These are phyloP conservation scores for Cephonodes hylas DNA, from an alignment of 2,888 invertebrate genomes.

Conservation along the genomic window DNA sequence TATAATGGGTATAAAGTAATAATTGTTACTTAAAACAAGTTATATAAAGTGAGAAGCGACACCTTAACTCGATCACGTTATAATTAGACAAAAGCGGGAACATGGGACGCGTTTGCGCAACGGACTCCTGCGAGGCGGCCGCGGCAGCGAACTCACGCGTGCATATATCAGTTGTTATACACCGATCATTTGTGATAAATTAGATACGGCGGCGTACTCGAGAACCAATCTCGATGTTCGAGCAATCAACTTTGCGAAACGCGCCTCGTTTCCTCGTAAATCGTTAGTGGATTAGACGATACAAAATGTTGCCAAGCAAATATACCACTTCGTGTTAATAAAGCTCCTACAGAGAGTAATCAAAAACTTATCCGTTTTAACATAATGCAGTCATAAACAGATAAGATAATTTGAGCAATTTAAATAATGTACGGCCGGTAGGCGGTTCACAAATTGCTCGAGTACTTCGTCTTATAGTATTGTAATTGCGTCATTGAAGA, in stretches of 20 bases:
- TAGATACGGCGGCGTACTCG: conserved; percentile 62
- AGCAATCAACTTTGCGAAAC: conserved; percentile 73
- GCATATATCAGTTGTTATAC: conserved; percentile 33
- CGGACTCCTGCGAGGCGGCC: conserved; percentile 52
- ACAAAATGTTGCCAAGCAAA: conserved; percentile 31
- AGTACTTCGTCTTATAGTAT: background rate
- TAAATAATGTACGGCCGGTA: background rate
- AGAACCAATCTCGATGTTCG: conserved; percentile 60
- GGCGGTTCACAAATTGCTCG: background rate
- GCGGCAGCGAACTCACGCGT: conserved; percentile 22
- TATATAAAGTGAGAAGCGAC: background rate
- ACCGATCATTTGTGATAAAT: conserved; percentile 69
- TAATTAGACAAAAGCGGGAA: background rate
- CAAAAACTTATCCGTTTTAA: conserved; percentile 8
- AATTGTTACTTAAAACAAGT: background rate
- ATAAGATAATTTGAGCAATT: conserved; percentile 7
- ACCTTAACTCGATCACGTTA: background rate
- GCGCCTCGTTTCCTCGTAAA: conserved; percentile 58
- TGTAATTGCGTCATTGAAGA: background rate
- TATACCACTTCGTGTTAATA: conserved; percentile 24
- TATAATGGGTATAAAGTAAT: too few relatives aligned
- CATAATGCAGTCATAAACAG: conserved; percentile 6
- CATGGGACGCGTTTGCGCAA: conserved; percentile 15
- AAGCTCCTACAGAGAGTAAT: background rate
- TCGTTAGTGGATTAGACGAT: conserved; percentile 51